Evolutionary conservation across 2,113 vertebrate species (phyloP), one percentile per base, ranked within the genome.

Genomic region (Neotoma lepida): DNA sequence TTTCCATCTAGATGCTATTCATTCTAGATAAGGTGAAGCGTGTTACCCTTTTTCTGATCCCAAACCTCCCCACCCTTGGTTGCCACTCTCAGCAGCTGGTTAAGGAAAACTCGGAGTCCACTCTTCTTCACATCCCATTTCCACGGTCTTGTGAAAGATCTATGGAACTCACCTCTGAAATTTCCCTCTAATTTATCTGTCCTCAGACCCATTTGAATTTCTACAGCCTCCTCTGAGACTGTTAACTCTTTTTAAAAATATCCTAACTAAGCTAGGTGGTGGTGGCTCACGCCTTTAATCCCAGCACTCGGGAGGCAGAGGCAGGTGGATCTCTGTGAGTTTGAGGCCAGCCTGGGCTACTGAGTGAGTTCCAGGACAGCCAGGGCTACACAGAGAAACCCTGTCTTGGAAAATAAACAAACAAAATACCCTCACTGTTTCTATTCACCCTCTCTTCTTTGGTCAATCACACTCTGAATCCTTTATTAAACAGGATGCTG

Each of bases 141-240:
- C 49, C 22, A 51, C 58, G 46, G 64, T 49, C 58, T 58, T 49
- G 17, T 76, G 44, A 71, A 44, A 46, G 63, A 90, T 66, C 61
- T 71, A 81, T 2, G 68, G 86, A 74, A 35, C 58, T 4, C 3
- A 8, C 24, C 14, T 90, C 70, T 26, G 24, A 90, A 77, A 91
- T 95, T n/a, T 64, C n/a, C n/a, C n/a, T n/a, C 26, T 64, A 61
- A 49, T 86, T 58, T 49, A 54, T n/a, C 74, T 44, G 56, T 8
- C 63, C 33, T 74, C 17, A 10, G 66, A 46, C 71, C 64, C 41
- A 81, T 91, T 80, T 90, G 70, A 89, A 81, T 81, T 93, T 89
- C 39, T 39, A 71, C 22, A 76, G 39, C 14, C 8, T 87, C 81
- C 30, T 56, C 14, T 91, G 4, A 6, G 12, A 9, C 35, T 58